Base-by-base conservation (phyloP, 2,797 vertebrate species). In the Sebastes trivittatus region DNA sequence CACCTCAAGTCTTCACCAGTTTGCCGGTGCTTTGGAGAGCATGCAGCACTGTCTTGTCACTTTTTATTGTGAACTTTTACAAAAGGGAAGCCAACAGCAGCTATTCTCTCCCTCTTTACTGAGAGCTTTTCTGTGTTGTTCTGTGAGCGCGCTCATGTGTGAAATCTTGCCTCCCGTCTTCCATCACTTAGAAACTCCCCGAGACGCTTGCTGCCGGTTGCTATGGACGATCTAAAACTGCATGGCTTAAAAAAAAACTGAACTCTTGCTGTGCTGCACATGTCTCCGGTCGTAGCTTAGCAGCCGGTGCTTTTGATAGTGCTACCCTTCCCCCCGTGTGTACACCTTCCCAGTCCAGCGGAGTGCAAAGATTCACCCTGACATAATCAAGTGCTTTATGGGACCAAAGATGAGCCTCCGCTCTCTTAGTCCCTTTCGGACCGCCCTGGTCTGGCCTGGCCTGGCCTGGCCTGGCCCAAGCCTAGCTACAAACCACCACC, bases 381-480 rank as follows among this genome's bases (percentile, higher is more conserved):
- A 91, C 88, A 87, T 91, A 87, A 92, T 90, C 88, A 94, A 93
- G 93, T 93, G 92, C 94, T 94, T 93, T 94, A 89, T 59, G 89
- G 94, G 94, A 94, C 93, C 93, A 95, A 95, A 95, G 92, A 93
- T 61, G 82, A 92, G 90, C 87, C 85, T 78, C 55, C 46, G 60
- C 74, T 85, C 83, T 68, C 73, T 80, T 65, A 25, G 83, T 72
- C 77, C 76, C 77, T 62, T 83, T 81, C 16, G 52, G 80, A 72
- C 84, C 10, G 59, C 68, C 49, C 77, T 58, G 61, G 69, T 65
- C 67, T 23, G 30, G 34, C 29, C 61, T 49, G 18, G 46, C 46
- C 38, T 42, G 38, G 13, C 38, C 34, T 36, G 34, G 34, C 34
- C 75, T 59, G 85, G 84, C 70, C 70, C 75, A 65, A 80, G 75